Conservation (phyloP, 2,113 vertebrate species). For the Cheilinus undulatus region DNA sequence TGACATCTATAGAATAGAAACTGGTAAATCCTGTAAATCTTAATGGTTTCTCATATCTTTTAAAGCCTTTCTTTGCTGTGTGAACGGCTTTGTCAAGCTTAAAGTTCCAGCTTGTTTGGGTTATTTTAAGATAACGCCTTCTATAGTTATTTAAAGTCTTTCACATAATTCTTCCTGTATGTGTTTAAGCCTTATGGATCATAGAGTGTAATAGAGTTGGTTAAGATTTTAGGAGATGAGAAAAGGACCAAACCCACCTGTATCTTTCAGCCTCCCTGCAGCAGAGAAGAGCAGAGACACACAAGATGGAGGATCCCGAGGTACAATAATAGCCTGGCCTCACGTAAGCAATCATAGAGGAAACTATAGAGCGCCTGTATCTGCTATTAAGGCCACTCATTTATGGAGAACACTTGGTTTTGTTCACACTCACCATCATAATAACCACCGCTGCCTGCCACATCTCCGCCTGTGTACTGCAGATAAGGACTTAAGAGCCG, state of each 20-base stretch:
- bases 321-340: constrained; percentile 74
- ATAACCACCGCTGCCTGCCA: constrained; percentile 36
- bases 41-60: constrained; percentile 38
- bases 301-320: constrained; percentile 78
- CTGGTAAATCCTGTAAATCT: constrained; percentile 39
- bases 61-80: constrained; percentile 40
- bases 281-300: constrained; percentile 76
- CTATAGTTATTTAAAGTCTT: constrained; percentile 49
- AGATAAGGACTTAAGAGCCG: constrained; percentile 67
- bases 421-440: constrained; percentile 51
- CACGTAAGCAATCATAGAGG: constrained; percentile 75
- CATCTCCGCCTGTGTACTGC: constrained; percentile 55
- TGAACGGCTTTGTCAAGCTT: constrained; percentile 65
- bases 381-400: constrained; percentile 76
- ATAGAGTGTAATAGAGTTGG: constrained; percentile 69
- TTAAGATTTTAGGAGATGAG: constrained; percentile 75
- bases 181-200: constrained; percentile 66
- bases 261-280: constrained; percentile 82
- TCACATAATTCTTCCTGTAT: constrained; percentile 36
- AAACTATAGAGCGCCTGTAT: constrained; percentile 67
- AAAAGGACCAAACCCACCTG: constrained; percentile 74
- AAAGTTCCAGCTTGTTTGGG: constrained; percentile 39
- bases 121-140: constrained; percentile 57
- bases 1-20: constrained; percentile 30
- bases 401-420: constrained; percentile 62